phyloP scores from a whole-genome alignment of 2,113 vertebrate genomes.

The Pedionomus torquatus region DNA sequence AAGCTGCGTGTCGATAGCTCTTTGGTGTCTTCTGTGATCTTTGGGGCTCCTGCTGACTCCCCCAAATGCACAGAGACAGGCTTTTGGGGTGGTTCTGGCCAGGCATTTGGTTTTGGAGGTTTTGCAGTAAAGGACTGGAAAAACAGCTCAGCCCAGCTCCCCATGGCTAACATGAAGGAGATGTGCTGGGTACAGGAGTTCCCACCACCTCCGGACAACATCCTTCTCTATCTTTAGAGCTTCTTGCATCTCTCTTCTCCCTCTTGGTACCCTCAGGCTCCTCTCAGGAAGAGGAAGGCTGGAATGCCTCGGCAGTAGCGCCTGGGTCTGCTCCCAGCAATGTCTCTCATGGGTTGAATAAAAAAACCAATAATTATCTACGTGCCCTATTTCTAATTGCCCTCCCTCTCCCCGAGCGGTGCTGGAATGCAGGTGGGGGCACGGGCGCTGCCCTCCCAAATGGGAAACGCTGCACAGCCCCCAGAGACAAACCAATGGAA shows the following conservation, averaged over 20 bases:
- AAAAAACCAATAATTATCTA: neutral
- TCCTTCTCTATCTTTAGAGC: neutral
- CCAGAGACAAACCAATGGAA: conserved; percentile 76
- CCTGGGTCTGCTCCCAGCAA: neutral
- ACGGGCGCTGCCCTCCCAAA: neutral
- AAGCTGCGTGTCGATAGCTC: conserved; percentile 50
- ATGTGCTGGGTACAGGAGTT: conserved; percentile 14
- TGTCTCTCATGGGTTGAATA: neutral
- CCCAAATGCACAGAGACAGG: neutral
- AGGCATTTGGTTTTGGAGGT: neutral
- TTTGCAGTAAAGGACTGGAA: neutral
- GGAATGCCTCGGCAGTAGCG: neutral
- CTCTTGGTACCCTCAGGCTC: neutral
- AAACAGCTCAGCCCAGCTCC: conserved; percentile 4
- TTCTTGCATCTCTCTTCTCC: neutral
- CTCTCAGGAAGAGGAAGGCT: neutral
- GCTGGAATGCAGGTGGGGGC: conserved; percentile 42
- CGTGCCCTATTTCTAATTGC: neutral
- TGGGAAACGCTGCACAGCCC: neutral
- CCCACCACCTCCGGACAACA: neutral
- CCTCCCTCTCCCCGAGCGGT: neutral
- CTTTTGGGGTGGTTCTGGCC: neutral
- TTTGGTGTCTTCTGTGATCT: conserved; percentile 61
- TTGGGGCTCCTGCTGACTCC: conserved; percentile 16
- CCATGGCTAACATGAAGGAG: neutral